phyloP scores from a whole-genome alignment of 2,888 invertebrate species.

The Pyrochroa serraticornis region DNA sequence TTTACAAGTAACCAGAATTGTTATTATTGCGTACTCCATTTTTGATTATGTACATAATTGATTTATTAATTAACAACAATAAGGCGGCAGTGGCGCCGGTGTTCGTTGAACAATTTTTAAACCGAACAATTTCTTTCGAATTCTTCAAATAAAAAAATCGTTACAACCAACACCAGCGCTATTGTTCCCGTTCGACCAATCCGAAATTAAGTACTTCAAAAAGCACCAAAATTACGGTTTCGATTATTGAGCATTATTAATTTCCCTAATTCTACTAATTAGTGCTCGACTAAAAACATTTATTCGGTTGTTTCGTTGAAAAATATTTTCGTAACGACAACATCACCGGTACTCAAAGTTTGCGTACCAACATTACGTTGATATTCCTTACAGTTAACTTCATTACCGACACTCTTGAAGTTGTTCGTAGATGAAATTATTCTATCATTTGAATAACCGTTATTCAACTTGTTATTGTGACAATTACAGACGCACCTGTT shows the following conservation, averaged over 20 bases:
- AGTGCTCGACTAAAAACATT: neutral
- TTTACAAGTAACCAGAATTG: neutral
- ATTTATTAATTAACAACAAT: neutral
- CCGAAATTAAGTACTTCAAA: neutral
- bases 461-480: conserved; percentile 53
- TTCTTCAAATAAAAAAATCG: too few species aligned
- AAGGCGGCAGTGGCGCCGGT: conserved; percentile 12
- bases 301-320: conserved; percentile 52
- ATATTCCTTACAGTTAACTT: conserved; percentile 53
- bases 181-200: neutral
- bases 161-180: neutral
- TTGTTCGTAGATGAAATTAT: conserved; percentile 52
- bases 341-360: conserved; percentile 89
- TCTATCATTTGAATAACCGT: conserved; percentile 45
- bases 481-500: conserved; percentile 60
- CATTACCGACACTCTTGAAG: conserved; percentile 48
- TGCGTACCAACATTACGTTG: conserved; percentile 72
- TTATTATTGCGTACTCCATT: conserved; percentile 16
- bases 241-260: conserved; percentile 25
- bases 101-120: too few species aligned
- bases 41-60: conserved; percentile 13
- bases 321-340: conserved; percentile 85
- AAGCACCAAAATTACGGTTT: neutral
- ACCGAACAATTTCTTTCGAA: too few species aligned
- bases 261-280: conserved; percentile 1